Evolutionary conservation across 2,888 invertebrate species (phyloP), one percentile per base, ranked within the genome.

Genomic region (Conistra vaccinii): DNA sequence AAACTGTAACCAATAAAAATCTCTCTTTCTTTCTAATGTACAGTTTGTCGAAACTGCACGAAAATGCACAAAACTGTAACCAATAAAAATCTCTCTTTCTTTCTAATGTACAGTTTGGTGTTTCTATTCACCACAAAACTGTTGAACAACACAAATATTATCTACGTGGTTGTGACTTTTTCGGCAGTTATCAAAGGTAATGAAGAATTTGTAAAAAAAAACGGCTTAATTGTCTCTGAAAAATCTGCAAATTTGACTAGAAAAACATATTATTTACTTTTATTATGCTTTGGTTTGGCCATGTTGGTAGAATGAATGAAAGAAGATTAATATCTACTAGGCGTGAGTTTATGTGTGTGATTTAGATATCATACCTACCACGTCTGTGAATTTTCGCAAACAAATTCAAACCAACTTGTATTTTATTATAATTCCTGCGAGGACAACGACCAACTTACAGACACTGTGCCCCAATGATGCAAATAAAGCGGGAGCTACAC

Each of bases 391-490:
- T n/a, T 53, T 55, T n/a, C 45, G 29, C 9, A 2, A 45, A 61
- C 23, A 26, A 42, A 23, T 61, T 75, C 39, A 73, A 39, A 55
- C 26, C 51, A 48, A 39, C 32, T 17, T 51, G 60, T 29, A 45
- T 26, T 29, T 45, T 26, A 23, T 29, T 48, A 48, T 48, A 61
- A 48, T 23, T 39, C 60, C 23, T 66, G 48, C 20, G 39, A 45
- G 62, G 58, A 65, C 48, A 61, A 53, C 29, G 39, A 57, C 57
- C 20, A 67, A 62, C 69, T 32, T 74, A 69, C 20, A 80, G 73
- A 76, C 81, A 85, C 83, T 72, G 77, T 72, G 69, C 57, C 62
- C n/a, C 53, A 65, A 65, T 75, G 69, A 78, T 73, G 61, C 65
- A 78, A 63, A 76, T 29, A 70, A 62, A 57, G 62, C 26, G 35